These are phyloP conservation scores for Pemphredon lugubris DNA, from an alignment of 2,888 invertebrate species.

Conservation along the genomic window DNA sequence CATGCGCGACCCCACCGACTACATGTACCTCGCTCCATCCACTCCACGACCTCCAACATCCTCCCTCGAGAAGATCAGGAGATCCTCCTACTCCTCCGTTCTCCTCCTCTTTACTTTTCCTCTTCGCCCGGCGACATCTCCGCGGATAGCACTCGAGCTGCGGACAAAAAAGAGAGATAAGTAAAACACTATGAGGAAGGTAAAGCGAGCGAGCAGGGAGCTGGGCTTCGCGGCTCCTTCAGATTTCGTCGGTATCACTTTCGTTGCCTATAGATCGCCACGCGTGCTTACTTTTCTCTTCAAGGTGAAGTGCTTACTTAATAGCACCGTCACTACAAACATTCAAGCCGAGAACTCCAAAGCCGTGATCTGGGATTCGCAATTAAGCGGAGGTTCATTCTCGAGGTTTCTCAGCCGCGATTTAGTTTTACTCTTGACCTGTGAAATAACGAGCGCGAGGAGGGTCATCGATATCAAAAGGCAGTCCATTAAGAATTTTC, in stretches of 20 bases:
- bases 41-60: conserved; percentile 56
- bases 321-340: neutral
- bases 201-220: conserved; percentile 1
- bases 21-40: conserved; percentile 45
- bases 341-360: neutral
- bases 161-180: conserved; percentile 21
- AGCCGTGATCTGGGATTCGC: too few relatives aligned
- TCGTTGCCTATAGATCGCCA: conserved; percentile 36
- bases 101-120: neutral
- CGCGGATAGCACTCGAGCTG: conserved; percentile 19
- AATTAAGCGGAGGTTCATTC: too few relatives aligned
- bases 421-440: too few relatives aligned
- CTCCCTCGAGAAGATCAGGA: conserved; percentile 58
- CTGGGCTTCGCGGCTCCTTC: conserved; percentile 24
- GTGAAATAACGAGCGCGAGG: neutral
- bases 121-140: conserved; percentile 17
- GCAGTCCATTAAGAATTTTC: conserved; percentile 4
- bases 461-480: neutral
- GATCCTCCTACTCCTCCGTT: conserved; percentile 48
- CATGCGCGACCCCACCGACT: conserved; percentile 64
- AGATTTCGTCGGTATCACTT: conserved; percentile 51
- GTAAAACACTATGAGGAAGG: conserved; percentile 7
- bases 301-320: conserved; percentile 1
- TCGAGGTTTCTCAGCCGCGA: too few relatives aligned
- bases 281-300: conserved; percentile 23